Percentiles rank a stretch among this genome's conserved stretches.
Conservation (phyloP, 2,888 invertebrate genomes). For the Phasia obesa region DNA sequence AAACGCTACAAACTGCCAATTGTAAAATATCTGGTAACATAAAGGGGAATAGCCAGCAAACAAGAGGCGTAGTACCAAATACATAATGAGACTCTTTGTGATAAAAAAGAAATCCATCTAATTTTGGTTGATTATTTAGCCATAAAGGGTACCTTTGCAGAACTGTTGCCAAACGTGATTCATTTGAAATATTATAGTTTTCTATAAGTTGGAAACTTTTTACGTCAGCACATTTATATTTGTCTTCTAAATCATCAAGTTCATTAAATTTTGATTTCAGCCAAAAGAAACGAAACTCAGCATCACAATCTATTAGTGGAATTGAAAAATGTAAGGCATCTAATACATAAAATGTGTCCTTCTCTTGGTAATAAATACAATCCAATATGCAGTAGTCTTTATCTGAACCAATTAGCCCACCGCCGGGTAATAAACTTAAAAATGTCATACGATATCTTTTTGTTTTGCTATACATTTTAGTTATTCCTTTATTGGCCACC, state of each 20-base stretch:
- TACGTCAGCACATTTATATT: constrained; percentile 70
- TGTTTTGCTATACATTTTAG: constrained; percentile 87
- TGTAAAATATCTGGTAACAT: constrained; percentile 90
- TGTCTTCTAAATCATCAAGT: constrained; percentile 70
- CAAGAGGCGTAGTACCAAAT: constrained; percentile 91
- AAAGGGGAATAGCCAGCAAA: constrained; percentile 94
- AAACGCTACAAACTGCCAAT: constrained; percentile 81
- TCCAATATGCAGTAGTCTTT: constrained; percentile 86
- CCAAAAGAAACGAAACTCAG: constrained; percentile 94
- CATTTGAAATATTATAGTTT: constrained; percentile 77
- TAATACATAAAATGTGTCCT: constrained; percentile 87
- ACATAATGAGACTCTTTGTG: constrained; percentile 92
- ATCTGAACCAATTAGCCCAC: constrained; percentile 68
- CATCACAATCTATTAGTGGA: constrained; percentile 79
- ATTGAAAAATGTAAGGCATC: constrained; percentile 85
- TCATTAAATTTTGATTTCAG: constrained; percentile 89
- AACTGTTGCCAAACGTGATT: constrained; percentile 71
- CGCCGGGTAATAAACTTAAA: constrained; percentile 79
- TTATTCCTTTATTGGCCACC: constrained; percentile 87
- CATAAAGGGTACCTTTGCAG: constrained; percentile 78
- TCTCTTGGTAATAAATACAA: constrained; percentile 87
- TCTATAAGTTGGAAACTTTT: constrained; percentile 75
- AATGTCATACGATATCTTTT: constrained; percentile 85
- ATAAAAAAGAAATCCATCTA: constrained; percentile 96
- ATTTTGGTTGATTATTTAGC: constrained; percentile 81